Percentiles rank a stretch among this genome's conserved stretches.
Conservation (phyloP, 2,888 invertebrate genomes). For the Plusia festucae region DNA sequence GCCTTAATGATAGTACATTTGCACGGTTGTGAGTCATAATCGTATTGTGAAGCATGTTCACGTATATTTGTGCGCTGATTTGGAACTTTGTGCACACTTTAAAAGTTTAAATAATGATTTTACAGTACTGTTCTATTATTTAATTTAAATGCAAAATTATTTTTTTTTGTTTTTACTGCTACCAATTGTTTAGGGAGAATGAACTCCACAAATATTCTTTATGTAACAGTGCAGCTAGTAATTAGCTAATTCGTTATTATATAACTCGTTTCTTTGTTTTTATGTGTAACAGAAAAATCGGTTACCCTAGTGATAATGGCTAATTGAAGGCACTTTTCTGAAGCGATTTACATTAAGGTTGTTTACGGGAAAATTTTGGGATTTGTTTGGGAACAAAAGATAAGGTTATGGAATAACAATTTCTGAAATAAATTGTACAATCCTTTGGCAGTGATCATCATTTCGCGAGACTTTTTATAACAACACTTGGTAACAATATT, state of each 20-base stretch:
- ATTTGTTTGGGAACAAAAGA: not conserved
- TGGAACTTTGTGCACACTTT: not conserved
- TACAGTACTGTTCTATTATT: too few relatives aligned
- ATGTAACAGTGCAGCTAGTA: too few relatives aligned
- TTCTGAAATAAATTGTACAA: not conserved
- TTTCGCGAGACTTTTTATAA: not conserved
- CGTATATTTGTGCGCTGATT: conserved; percentile 8
- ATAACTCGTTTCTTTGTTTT: not conserved
- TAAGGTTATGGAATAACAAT: not conserved
- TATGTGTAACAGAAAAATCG: not conserved
- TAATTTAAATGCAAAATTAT: too few relatives aligned
- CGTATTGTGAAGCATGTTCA: conserved; percentile 7
- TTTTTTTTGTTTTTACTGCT: too few relatives aligned
- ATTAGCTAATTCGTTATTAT: too few relatives aligned
- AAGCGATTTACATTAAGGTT: not conserved
- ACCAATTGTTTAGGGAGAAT: too few relatives aligned
- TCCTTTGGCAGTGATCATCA: conserved; percentile 1
- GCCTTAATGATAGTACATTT: conserved; percentile 44
- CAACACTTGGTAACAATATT: too few relatives aligned
- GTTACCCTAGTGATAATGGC: not conserved
- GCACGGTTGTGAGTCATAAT: conserved; percentile 27
- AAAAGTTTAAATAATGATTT: too few relatives aligned
- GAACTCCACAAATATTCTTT: too few relatives aligned
- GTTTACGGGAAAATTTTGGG: not conserved
- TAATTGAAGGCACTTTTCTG: not conserved